Conservation (phyloP, 2,113 vertebrate genomes). For the Alexandromys fortis region DNA sequence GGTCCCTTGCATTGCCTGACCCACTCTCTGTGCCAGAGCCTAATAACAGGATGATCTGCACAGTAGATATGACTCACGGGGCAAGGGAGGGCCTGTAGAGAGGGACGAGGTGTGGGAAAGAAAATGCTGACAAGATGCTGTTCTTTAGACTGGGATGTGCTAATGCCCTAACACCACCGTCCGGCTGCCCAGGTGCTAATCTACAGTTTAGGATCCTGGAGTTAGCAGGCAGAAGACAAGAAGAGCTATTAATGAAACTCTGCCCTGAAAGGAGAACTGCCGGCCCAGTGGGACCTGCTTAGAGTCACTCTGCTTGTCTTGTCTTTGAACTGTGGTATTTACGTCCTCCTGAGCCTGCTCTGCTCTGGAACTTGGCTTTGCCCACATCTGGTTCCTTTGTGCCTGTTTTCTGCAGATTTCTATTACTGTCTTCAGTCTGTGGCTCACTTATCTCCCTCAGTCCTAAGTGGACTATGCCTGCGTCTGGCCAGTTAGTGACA, state of each 20-base stretch:
- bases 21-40: neutral
- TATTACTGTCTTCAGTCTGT: constrained; percentile 6
- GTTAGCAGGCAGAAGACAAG: neutral
- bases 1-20: neutral
- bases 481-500: neutral
- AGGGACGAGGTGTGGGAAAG: constrained; percentile 23
- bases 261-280: neutral
- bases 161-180: neutral
- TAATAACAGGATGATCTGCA: constrained; percentile 62
- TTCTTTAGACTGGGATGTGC: constrained; percentile 37
- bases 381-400: neutral
- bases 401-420: constrained; percentile 50
- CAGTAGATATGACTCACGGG: constrained; percentile 62
- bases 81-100: constrained; percentile 22
- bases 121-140: neutral
- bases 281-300: neutral
- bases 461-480: neutral
- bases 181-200: neutral
- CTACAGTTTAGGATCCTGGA: neutral
- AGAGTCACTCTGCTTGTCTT: neutral
- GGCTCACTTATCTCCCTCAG: neutral
- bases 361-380: neutral
- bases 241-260: neutral
- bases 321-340: neutral
- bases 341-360: neutral